Conservation (phyloP, 2,113 vertebrate genomes). For the Colius striatus region DNA sequence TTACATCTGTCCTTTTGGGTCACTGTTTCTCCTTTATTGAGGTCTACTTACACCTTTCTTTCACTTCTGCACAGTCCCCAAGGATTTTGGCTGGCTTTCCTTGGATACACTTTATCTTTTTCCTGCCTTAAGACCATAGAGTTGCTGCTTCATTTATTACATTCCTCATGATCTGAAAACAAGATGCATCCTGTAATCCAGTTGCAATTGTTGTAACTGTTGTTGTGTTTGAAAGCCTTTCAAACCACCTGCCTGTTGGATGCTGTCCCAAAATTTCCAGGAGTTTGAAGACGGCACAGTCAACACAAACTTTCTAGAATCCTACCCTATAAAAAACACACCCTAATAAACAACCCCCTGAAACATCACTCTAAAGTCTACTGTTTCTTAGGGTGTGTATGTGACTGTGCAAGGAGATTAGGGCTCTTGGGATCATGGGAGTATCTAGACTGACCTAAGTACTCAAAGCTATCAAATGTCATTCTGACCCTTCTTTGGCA, state of each 20-base stretch:
- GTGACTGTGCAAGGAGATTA: conserved; percentile 11
- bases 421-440: not conserved
- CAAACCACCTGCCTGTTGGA: not conserved
- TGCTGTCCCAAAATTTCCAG: not conserved
- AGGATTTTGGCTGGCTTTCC: not conserved
- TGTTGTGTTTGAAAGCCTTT: not conserved
- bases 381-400: not conserved
- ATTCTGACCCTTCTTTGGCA: conserved; percentile 1
- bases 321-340: not conserved
- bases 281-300: not conserved
- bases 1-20: not conserved
- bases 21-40: not conserved
- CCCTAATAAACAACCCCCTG: not conserved
- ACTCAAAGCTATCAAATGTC: conserved; percentile 1
- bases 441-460: not conserved
- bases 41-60: not conserved
- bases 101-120: not conserved
- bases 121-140: not conserved
- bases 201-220: not conserved
- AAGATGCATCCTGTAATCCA: not conserved
- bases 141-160: not conserved
- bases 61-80: not conserved
- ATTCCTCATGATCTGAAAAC: not conserved
- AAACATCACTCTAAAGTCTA: not conserved
- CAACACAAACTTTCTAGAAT: not conserved